Evolutionary conservation across 2,113 vertebrate genomes (phyloP).

Genomic region (Epinephelus fuscoguttatus): DNA sequence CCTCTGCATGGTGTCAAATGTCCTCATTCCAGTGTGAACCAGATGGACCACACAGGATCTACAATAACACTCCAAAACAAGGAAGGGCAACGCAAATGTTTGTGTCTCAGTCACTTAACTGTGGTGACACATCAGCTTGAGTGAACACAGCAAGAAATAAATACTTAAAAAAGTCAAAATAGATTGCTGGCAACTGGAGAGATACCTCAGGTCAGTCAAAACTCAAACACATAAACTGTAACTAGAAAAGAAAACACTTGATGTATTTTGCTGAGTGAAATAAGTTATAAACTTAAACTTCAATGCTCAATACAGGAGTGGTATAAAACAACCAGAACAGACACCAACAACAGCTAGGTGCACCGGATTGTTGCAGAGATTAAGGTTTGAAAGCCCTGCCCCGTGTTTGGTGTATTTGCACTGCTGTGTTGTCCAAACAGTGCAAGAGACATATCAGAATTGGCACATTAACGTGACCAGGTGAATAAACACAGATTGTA

Average conservation of each 20-base stretch:
- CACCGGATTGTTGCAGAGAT: background rate
- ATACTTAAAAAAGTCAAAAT: background rate
- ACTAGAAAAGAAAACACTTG: background rate
- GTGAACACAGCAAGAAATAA: background rate
- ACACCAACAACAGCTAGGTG: background rate
- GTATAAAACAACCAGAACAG: background rate
- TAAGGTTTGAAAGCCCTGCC: background rate
- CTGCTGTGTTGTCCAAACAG: conserved; percentile 10
- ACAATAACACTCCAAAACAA: background rate
- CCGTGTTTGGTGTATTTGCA: conserved; percentile 1
- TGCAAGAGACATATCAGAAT: background rate
- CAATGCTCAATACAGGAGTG: background rate
- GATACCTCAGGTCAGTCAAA: background rate
- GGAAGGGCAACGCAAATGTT: background rate
- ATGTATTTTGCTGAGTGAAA: background rate
- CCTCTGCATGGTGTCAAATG: background rate
- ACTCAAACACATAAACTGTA: background rate
- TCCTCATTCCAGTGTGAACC: background rate
- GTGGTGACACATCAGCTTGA: background rate
- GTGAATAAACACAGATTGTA: background rate
- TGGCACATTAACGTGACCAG: background rate
- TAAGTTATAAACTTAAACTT: background rate
- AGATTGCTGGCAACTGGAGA: no score
- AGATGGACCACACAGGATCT: background rate
- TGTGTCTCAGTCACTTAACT: background rate